phyloP scores from a whole-genome alignment of 2,888 invertebrate species.

The Resseliella maxima region DNA sequence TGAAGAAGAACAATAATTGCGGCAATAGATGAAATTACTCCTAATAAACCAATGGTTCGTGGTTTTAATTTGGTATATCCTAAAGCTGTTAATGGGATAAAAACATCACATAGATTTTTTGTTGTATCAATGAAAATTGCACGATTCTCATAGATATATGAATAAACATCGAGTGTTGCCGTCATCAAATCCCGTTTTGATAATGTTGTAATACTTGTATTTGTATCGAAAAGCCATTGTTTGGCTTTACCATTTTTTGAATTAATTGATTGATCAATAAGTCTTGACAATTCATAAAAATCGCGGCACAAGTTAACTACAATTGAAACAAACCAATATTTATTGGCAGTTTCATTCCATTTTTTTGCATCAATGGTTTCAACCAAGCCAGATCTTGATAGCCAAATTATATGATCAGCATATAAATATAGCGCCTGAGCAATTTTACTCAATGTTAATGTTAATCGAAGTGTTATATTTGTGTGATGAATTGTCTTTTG shows the following conservation, averaged over 20 bases:
- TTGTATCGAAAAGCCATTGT: slow-evolving; percentile 13
- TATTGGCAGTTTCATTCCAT: slow-evolving; percentile 80
- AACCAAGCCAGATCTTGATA: slow-evolving; percentile 78
- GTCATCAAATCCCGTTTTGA: slow-evolving; percentile 60
- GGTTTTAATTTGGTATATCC: slow-evolving; percentile 83
- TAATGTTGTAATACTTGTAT: neutral
- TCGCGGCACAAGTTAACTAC: slow-evolving; percentile 84
- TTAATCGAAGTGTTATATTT: slow-evolving; percentile 76
- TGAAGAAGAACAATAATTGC: slow-evolving; percentile 81
- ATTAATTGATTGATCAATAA: slow-evolving; percentile 68
- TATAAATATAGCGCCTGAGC: slow-evolving; percentile 82
- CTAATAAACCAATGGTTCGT: slow-evolving; percentile 80
- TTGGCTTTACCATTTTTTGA: neutral
- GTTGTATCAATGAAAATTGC: slow-evolving; percentile 83
- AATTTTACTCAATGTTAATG: slow-evolving; percentile 82
- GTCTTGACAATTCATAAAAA: slow-evolving; percentile 81
- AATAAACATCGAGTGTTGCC: slow-evolving; percentile 67
- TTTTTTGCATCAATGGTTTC: slow-evolving; percentile 76
- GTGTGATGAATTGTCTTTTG: slow-evolving; percentile 78
- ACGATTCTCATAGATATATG: slow-evolving; percentile 68
- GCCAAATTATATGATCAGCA: slow-evolving; percentile 89
- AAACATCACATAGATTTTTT: slow-evolving; percentile 88
- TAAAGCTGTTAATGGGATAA: slow-evolving; percentile 85
- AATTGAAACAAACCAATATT: slow-evolving; percentile 87
- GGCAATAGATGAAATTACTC: slow-evolving; percentile 83